phyloP scores from a whole-genome alignment of 2,797 vertebrate genomes.

The Macrochelys suwanniensis region DNA sequence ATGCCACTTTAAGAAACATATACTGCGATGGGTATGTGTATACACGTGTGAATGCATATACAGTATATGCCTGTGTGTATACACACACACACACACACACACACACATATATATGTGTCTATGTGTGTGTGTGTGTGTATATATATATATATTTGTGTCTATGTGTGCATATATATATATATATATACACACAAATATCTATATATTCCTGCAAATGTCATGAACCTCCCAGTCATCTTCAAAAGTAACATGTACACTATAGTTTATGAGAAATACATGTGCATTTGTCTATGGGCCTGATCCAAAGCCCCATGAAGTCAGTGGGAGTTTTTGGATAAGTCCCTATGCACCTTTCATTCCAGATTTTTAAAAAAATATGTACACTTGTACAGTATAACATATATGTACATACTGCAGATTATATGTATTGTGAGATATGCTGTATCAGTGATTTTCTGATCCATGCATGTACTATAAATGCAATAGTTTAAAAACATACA shows the following conservation, averaged over 20 bases:
- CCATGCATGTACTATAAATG: constrained; percentile 37
- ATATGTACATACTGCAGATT: not conserved
- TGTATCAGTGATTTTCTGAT: constrained; percentile 43
- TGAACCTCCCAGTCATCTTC: not conserved
- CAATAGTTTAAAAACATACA: constrained; percentile 35
- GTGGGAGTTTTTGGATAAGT: not conserved
- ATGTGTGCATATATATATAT: no score
- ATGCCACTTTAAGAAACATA: not conserved
- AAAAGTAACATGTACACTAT: not conserved
- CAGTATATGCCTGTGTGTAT: not conserved
- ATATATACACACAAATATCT: no score
- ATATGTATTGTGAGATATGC: not conserved
- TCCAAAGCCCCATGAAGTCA: not conserved
- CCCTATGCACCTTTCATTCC: not conserved
- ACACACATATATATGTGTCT: no score
- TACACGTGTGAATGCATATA: not conserved
- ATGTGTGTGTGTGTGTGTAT: not conserved
- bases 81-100: no score
- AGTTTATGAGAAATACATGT: not conserved
- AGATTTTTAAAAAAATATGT: not conserved
- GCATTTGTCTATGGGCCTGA: not conserved
- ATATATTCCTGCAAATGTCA: not conserved
- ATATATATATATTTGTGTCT: no score
- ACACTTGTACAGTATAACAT: not conserved
- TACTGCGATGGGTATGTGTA: not conserved